A percentile compares a stretch with the other conserved stretches of the same genome.
Conservation (phyloP, 2,888 invertebrate species). For the Dinocampus coccinellae region DNA sequence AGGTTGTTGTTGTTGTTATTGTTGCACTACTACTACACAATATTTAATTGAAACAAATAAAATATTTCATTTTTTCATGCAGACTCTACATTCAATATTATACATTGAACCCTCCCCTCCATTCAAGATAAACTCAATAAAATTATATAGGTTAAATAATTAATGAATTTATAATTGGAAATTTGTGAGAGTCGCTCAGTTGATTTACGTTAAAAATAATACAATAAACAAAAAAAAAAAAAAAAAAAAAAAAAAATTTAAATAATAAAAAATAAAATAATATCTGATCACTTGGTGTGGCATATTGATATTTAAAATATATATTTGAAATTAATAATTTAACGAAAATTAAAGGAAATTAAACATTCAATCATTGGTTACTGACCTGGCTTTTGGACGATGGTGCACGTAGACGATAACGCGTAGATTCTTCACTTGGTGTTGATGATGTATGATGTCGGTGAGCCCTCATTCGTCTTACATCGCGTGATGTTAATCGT, state of each 20-base stretch:
- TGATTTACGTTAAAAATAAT: not conserved
- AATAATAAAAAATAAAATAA: not conserved
- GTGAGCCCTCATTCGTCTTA: conserved; percentile 56
- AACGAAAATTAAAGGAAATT: not conserved
- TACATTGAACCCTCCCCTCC: not conserved
- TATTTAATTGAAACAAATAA: not conserved
- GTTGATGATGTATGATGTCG: conserved; percentile 62
- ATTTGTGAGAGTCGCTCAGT: not conserved
- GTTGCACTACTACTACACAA: not conserved
- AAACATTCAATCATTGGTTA: conserved; percentile 37
- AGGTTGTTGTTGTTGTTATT: too few relatives aligned
- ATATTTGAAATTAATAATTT: not conserved
- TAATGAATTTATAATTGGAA: not conserved
- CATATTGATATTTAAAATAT: conserved; percentile 24
- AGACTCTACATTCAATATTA: too few relatives aligned
- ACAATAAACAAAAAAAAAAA: not conserved
- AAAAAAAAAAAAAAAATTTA: not conserved
- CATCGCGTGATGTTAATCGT: conserved; percentile 52
- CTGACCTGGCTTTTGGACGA: conserved; percentile 67
- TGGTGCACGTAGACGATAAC: conserved; percentile 62
- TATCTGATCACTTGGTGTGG: conserved; percentile 25
- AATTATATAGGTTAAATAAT: too few relatives aligned
- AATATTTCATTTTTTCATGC: too few relatives aligned
- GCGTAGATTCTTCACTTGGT: conserved; percentile 57
- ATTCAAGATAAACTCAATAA: too few relatives aligned